Conservation (phyloP, 2,113 vertebrate genomes). For the Dermatemys mawii region DNA sequence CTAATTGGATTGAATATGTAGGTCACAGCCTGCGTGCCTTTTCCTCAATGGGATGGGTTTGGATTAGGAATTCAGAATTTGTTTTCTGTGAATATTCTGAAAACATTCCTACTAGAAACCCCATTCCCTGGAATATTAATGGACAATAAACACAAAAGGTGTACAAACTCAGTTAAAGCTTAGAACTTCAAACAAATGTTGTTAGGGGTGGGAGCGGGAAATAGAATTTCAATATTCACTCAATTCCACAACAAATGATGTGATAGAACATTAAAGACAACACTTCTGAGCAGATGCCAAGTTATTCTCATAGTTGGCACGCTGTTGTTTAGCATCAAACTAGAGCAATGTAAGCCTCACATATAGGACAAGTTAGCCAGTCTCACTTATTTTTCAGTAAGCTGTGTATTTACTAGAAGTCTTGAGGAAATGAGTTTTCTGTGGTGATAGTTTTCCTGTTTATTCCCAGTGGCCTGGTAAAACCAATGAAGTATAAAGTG, state of each 20-base stretch:
- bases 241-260: neutral
- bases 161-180: neutral
- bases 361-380: neutral
- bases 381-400: neutral
- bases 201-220: neutral
- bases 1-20: neutral
- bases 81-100: neutral
- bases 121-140: neutral
- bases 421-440: neutral
- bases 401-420: neutral
- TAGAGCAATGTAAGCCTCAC: neutral
- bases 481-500: neutral
- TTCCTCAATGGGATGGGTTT: neutral
- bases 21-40: neutral
- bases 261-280: neutral
- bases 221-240: neutral
- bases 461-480: neutral
- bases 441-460: neutral
- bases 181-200: neutral
- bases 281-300: neutral
- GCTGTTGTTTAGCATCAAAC: neutral
- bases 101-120: neutral
- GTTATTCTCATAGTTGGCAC: rapidly evolving
- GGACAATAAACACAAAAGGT: neutral
- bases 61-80: neutral